A percentile compares a stretch with the other conserved stretches of the same genome.
Conservation (phyloP, 2,113 vertebrate genomes). For the Stercorarius parasiticus region DNA sequence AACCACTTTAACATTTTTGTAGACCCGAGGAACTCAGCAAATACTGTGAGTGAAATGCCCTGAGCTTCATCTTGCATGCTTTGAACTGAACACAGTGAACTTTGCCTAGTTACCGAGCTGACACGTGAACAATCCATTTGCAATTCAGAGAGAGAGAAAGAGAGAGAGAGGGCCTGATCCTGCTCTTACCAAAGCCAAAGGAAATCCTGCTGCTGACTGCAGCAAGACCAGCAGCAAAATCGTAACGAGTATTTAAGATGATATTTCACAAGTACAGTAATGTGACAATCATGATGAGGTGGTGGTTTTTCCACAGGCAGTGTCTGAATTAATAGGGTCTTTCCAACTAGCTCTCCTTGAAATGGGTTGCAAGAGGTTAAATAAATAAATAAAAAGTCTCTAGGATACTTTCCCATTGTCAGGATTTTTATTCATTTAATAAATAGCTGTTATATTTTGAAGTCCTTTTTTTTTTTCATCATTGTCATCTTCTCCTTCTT, state of each 20-base stretch:
- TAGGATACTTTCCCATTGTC: background rate
- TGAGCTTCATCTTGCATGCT: conserved; percentile 10
- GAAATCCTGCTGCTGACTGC: conserved; percentile 37
- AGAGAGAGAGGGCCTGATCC: background rate
- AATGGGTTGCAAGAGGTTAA: background rate
- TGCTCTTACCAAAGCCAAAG: conserved; percentile 25
- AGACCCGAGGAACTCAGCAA: conserved; percentile 32
- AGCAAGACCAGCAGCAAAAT: conserved; percentile 40
- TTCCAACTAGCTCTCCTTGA: conserved; percentile 2
- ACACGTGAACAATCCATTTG: conserved; percentile 53
- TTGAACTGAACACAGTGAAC: background rate
- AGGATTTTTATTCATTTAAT: conserved; percentile 43
- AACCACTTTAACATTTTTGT: conserved; percentile 49
- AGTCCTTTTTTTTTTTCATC: background rate
- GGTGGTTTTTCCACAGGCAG: background rate
- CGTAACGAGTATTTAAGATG: background rate
- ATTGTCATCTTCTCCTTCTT: conserved; percentile 27
- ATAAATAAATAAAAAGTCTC: background rate
- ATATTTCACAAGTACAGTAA: conserved; percentile 37
- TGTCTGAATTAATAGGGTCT: conserved; percentile 23
- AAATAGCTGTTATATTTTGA: conserved; percentile 49
- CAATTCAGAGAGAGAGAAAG: background rate
- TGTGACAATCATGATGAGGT: conserved; percentile 28
- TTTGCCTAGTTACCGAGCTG: conserved; percentile 16
- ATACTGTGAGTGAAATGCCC: conserved; percentile 16